Evolutionary conservation across 2,797 vertebrate species (phyloP), one percentile per base, ranked within the genome.

Genomic region (Phalloptychus januarius): DNA sequence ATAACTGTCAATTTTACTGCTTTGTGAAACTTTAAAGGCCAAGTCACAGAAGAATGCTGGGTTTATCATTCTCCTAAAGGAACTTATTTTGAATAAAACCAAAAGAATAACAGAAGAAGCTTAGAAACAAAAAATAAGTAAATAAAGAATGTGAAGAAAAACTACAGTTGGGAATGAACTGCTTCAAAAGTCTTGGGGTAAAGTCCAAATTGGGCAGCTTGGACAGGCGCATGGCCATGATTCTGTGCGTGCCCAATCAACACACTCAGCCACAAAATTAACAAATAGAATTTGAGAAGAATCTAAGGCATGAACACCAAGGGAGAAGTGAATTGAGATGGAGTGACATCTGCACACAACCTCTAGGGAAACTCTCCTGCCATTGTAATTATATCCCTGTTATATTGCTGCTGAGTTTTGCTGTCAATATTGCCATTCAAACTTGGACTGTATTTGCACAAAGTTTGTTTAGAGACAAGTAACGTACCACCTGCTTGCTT

Each of bases 1-100:
- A 23, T 67, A 33, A 86, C 71, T 77, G 42, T 23, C 20, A 8
- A 25, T 77, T 36, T 81, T 44, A 20, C 63, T 72, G 48, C 71
- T 38, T 40, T 46, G 61, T 40, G 48, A 40, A 84, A 69, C 73
- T 70, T 28, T 12, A 73, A 10, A 33, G 28, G 31, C 28, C 36
- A 38, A 40, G 6, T 25, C 31, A 52, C 50, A 54, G 54, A 20
- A 23, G 12, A 38, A 23, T 18, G 0, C 42, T 3, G 46, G 15
- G 7, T 40, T 11, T 16, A 54, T 25, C 2, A 8, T 28, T 73
- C 40, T 52, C 28, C 25, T 72, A 12, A 33, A 36, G 15, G 48
- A 71, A 31, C 13, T 33, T 50, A 3, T 36, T 33, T 36, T 5
- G 36, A 36, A 2, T 52, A 23, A 23, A 48, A 12, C 10, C 15